phyloP scores from a whole-genome alignment of 23 tunicate species.

The Styela clava region DNA sequence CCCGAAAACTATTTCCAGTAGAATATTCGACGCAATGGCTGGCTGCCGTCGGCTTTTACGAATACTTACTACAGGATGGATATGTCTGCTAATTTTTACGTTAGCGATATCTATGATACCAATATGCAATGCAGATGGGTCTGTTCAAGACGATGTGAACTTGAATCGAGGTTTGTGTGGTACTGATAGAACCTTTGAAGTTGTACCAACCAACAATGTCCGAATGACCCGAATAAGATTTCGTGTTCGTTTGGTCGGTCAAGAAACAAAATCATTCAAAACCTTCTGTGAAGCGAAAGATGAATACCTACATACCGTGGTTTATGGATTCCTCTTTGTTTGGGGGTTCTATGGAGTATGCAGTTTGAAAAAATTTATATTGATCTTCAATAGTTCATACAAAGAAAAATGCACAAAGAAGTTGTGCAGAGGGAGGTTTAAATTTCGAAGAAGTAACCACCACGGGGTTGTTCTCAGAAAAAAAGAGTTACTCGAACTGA shows the following conservation, averaged over 20 bases:
- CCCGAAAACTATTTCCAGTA: not conserved
- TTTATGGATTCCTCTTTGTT: no score
- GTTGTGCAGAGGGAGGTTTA: not conserved
- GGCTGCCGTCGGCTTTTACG: not conserved
- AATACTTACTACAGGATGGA: not conserved
- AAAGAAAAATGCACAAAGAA: not conserved
- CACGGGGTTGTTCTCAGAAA: not conserved
- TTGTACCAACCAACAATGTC: not conserved
- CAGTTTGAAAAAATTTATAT: not conserved
- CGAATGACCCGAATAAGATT: not conserved
- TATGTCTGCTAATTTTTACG: not conserved
- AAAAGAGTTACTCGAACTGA: not conserved
- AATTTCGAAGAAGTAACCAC: not conserved
- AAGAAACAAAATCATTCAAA: not conserved
- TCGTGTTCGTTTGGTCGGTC: not conserved
- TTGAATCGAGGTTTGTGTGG: not conserved
- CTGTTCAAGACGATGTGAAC: not conserved
- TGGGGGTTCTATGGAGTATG: not conserved
- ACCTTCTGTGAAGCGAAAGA: not conserved
- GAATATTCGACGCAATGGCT: not conserved
- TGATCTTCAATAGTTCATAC: not conserved
- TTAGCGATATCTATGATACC: not conserved
- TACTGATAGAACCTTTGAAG: not conserved
- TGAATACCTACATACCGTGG: not conserved
- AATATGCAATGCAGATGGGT: not conserved